Percentiles rank a stretch among this genome's conserved stretches.
phyloP scores from a whole-genome alignment of 1,140 invertebrate genomes.

The Steinernema feltiae region DNA sequence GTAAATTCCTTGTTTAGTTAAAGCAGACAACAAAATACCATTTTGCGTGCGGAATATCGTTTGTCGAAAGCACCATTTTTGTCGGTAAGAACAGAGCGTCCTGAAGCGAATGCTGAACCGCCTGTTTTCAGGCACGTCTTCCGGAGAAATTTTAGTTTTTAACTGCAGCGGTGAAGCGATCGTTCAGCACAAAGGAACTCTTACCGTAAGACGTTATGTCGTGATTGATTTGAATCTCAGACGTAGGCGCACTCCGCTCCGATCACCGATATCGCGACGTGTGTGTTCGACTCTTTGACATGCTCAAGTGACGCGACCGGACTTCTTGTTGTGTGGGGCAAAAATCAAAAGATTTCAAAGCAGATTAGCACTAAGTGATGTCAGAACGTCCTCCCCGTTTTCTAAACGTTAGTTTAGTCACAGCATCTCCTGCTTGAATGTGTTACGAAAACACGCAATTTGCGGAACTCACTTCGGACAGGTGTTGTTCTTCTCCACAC shows the following conservation, averaged over 20 bases:
- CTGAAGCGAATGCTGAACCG: constrained; percentile 1
- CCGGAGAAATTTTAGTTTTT: constrained; percentile 45
- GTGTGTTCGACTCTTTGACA: constrained; percentile 43
- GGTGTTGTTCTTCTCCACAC: constrained; percentile 40
- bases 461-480: constrained; percentile 44
- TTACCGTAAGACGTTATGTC: constrained; percentile 4
- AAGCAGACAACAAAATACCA: not conserved
- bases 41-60: constrained; percentile 44
- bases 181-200: constrained; percentile 39
- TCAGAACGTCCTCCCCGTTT: not conserved
- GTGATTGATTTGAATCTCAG: not conserved
- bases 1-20: constrained; percentile 3
- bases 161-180: constrained; percentile 38
- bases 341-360: constrained; percentile 33
- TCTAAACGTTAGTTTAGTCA: constrained; percentile 36
- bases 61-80: constrained; percentile 39
- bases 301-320: constrained; percentile 35
- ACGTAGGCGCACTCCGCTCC: constrained; percentile 17
- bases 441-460: constrained; percentile 44
- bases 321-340: constrained; percentile 42
- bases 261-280: constrained; percentile 45
- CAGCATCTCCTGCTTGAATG: constrained; percentile 36
- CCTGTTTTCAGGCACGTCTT: constrained; percentile 39
- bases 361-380: not conserved
- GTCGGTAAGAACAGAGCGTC: constrained; percentile 24